Base-by-base conservation (phyloP, 2,797 vertebrate genomes). In the Pipistrellus pipistrellus region DNA sequence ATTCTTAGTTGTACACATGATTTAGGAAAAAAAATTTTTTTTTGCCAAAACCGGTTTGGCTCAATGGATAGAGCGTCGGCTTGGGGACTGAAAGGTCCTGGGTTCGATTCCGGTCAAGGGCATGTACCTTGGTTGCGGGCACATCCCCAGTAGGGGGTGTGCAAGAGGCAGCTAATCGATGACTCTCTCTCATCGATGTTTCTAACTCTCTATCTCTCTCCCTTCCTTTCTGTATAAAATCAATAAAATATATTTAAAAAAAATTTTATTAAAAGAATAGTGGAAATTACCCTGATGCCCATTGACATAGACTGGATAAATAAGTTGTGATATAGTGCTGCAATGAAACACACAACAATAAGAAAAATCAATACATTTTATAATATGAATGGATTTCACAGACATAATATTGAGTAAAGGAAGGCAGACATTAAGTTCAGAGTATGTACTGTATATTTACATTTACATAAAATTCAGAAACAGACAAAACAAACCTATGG, bases 1-100 rank as follows among this genome's bases (percentile, higher is more conserved):
- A 90, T 73, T 91, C 81, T 89, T 86, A 59, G 62, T 53, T 72
- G 46, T 38, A 94, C 80, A 89, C 62, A 55, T 20, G 55, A 72
- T 81, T 72, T 92, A n/a, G 4, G 27, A 90, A 69, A 90, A 94
- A 88, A 90, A 44, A 44, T 6, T n/a, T n/a, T n/a, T 6, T n/a
- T n/a, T n/a, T n/a, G n/a, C n/a, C n/a, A n/a, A n/a, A n/a, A n/a
- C n/a, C n/a, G n/a, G n/a, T n/a, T n/a, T n/a, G n/a, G n/a, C n/a
- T n/a, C n/a, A n/a, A n/a, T n/a, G n/a, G n/a, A n/a, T n/a, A n/a
- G n/a, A n/a, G n/a, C n/a, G n/a, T n/a, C n/a, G n/a, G n/a, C n/a
- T n/a, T n/a, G n/a, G n/a, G n/a, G n/a, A n/a, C n/a, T n/a, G n/a
- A n/a, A n/a, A n/a, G n/a, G n/a, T n/a, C n/a, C n/a, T n/a, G n/a